These are phyloP conservation scores for Streblospio benedicti DNA, from an alignment of 1,140 invertebrate species.

Conservation along the genomic window DNA sequence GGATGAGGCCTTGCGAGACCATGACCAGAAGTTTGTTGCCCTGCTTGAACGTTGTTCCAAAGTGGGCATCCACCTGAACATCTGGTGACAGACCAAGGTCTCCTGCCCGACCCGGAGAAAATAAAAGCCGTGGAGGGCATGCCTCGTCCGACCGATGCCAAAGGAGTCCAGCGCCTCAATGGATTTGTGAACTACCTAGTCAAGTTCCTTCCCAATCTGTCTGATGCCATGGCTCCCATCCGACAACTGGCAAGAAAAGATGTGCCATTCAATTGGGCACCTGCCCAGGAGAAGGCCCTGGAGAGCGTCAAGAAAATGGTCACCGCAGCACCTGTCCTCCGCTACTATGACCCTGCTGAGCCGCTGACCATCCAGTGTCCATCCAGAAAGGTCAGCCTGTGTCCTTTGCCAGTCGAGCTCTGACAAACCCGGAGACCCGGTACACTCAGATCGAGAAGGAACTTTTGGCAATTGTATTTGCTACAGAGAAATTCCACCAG, in stretches of 20 bases:
- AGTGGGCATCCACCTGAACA: slow-evolving; percentile 38
- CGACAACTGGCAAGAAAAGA: background rate
- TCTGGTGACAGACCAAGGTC: slow-evolving; percentile 38
- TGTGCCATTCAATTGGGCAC: background rate
- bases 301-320: slow-evolving; percentile 22
- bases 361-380: slow-evolving; percentile 30
- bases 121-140: slow-evolving; percentile 30
- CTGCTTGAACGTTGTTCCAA: slow-evolving; percentile 33
- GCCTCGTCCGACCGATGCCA: slow-evolving; percentile 16
- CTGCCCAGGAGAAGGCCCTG: slow-evolving; percentile 9
- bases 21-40: slow-evolving; percentile 1
- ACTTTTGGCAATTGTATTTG: slow-evolving; percentile 48
- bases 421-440: slow-evolving; percentile 42
- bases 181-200: slow-evolving; percentile 24
- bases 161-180: slow-evolving; percentile 19
- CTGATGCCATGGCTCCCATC: background rate
- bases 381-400: slow-evolving; percentile 46
- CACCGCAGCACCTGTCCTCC: slow-evolving; percentile 19
- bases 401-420: slow-evolving; percentile 42
- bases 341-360: slow-evolving; percentile 24
- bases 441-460: slow-evolving; percentile 50
- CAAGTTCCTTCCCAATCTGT: slow-evolving; percentile 19
- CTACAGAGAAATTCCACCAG: slow-evolving; percentile 39
- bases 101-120: slow-evolving; percentile 40
- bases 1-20: background rate